A percentile compares a stretch with the other conserved stretches of the same genome.
Conservation (phyloP, 2,113 vertebrate species). For the Epinephelus lanceolatus region DNA sequence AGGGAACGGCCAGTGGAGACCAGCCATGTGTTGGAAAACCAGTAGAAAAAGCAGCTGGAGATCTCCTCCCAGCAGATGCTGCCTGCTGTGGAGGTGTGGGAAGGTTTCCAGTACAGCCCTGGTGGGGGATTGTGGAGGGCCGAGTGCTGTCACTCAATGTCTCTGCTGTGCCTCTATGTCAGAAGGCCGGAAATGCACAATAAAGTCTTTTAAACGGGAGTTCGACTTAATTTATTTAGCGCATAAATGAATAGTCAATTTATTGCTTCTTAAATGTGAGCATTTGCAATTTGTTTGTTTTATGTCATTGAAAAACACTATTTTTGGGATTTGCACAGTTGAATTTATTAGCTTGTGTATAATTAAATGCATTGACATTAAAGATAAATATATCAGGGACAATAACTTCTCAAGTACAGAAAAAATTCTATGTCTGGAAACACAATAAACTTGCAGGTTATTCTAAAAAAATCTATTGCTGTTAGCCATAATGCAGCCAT, state of each 20-base stretch:
- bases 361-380: not conserved
- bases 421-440: not conserved
- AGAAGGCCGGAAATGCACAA: not conserved
- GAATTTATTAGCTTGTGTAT: not conserved
- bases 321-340: not conserved
- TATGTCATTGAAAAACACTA: not conserved
- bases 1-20: conserved; percentile 29
- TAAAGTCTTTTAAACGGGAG: not conserved
- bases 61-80: conserved; percentile 64
- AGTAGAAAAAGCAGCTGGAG: conserved; percentile 63
- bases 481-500: not conserved
- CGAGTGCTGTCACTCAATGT: not conserved
- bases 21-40: conserved; percentile 45
- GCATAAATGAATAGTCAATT: not conserved
- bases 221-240: not conserved
- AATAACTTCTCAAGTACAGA: not conserved
- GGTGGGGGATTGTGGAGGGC: conserved; percentile 3
- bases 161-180: not conserved
- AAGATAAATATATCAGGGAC: not conserved
- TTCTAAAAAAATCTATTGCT: not conserved
- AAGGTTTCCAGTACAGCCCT: conserved; percentile 25
- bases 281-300: not conserved
- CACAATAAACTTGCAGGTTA: not conserved
- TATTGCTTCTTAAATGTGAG: not conserved
- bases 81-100: conserved; percentile 40